A percentile compares a stretch with the other conserved stretches of the same genome.
Evolutionary conservation across 2,797 vertebrate species (phyloP).

Genomic region (Urocyon cinereoargenteus): DNA sequence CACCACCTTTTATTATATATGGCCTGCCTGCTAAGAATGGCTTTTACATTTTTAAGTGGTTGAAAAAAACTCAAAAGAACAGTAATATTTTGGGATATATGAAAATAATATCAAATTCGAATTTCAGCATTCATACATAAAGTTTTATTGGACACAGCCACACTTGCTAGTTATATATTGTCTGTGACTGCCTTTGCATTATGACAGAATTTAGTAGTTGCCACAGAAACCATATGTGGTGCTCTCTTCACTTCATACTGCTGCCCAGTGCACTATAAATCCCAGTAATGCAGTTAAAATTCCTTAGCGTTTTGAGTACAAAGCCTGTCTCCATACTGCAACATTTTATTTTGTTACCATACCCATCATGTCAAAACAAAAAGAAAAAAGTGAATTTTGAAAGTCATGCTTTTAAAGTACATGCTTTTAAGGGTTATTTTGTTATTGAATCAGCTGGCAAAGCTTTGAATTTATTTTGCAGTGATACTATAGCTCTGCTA

Average conservation of each 20-base stretch:
- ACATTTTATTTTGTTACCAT: constrained; percentile 20
- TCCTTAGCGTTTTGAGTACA: neutral
- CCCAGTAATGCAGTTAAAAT: neutral
- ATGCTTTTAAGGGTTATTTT: neutral
- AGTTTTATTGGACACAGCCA: constrained; percentile 28
- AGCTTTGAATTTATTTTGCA: neutral
- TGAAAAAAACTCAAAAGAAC: constrained; percentile 11
- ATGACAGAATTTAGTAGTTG: neutral
- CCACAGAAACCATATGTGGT: neutral
- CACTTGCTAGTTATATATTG: neutral
- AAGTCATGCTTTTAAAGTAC: neutral
- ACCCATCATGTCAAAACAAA: neutral
- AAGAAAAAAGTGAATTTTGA: neutral
- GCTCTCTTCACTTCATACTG: neutral
- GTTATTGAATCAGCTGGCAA: neutral
- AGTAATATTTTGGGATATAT: neutral
- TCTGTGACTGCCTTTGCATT: neutral
- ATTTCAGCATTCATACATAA: neutral
- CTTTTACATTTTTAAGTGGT: constrained; percentile 46
- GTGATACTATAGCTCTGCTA: neutral
- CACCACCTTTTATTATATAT: neutral
- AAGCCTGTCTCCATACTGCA: neutral
- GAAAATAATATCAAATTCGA: neutral
- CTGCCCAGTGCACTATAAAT: neutral
- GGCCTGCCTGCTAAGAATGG: neutral